phyloP scores from a whole-genome alignment of 2,888 invertebrate species.

The Apotomis capreana region DNA sequence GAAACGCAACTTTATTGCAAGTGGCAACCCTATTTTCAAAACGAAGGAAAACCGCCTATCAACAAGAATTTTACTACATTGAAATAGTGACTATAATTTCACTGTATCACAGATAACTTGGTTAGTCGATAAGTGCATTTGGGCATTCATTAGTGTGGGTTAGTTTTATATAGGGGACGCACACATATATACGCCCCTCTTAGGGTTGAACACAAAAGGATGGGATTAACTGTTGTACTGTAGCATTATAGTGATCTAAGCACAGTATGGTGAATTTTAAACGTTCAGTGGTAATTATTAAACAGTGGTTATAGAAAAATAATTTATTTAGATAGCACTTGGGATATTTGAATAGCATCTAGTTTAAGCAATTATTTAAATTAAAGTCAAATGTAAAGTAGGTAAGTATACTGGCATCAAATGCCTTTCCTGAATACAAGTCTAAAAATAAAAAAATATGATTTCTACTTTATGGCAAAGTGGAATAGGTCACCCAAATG shows the following conservation, averaged over 20 bases:
- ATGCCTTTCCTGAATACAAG: too few relatives aligned
- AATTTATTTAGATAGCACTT: conserved; percentile 32
- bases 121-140: conserved; percentile 69
- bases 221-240: conserved; percentile 79
- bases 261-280: conserved; percentile 39
- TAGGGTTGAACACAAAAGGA: conserved; percentile 70
- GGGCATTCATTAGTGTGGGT: conserved; percentile 77
- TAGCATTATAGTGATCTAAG: conserved; percentile 65
- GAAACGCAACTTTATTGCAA: conserved; percentile 54
- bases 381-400: not conserved
- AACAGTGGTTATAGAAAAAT: conserved; percentile 30
- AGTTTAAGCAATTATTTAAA: not conserved
- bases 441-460: too few relatives aligned
- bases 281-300: conserved; percentile 38
- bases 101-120: conserved; percentile 47
- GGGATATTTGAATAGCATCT: conserved; percentile 13
- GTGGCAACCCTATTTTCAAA: conserved; percentile 47
- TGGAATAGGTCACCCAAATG: too few relatives aligned
- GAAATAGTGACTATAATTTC: not conserved
- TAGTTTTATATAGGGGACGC: conserved; percentile 51
- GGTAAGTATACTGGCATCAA: not conserved
- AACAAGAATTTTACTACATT: not conserved
- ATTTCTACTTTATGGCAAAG: too few relatives aligned
- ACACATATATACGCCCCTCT: conserved; percentile 51
- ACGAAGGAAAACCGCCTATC: not conserved